Percentiles rank a stretch among this genome's conserved stretches.
Conservation (phyloP, 2,797 vertebrate species). For the Masticophis lateralis region DNA sequence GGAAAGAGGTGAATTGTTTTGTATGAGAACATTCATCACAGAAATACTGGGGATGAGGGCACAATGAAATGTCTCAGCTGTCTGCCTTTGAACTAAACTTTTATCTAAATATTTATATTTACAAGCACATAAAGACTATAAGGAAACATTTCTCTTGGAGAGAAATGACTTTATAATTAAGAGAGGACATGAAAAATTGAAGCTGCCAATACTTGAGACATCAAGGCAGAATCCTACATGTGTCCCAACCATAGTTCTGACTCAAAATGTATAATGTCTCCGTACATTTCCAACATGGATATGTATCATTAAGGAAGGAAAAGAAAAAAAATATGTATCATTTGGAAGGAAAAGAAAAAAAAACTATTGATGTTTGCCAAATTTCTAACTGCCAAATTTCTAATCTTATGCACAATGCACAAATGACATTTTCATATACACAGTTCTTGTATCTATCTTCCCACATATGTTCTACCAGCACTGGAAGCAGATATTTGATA, state of each 20-base stretch:
- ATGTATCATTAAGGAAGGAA: neutral
- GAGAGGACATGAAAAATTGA: neutral
- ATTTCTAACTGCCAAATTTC: neutral
- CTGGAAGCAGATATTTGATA: neutral
- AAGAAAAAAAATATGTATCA: neutral
- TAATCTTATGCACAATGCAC: neutral
- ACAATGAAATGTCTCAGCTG: conserved; percentile 20
- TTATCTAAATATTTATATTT: conserved; percentile 48
- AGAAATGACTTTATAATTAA: conserved; percentile 21
- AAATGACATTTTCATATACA: neutral
- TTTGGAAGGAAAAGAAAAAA: neutral
- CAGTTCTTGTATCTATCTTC: neutral
- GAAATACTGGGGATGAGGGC: neutral
- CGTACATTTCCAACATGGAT: neutral
- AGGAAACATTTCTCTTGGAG: neutral
- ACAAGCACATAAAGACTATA: conserved; percentile 33
- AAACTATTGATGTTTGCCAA: neutral
- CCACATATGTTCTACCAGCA: neutral
- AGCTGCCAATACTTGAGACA: neutral
- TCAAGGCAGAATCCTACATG: neutral
- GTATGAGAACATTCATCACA: conserved; percentile 29
- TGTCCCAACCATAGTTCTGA: neutral
- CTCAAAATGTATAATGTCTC: neutral
- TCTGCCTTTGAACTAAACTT: conserved; percentile 15
- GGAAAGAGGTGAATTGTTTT: conserved; percentile 47